Base-by-base conservation (phyloP, 2,888 invertebrate genomes). In the Eudasyphora cyanicolor region DNA sequence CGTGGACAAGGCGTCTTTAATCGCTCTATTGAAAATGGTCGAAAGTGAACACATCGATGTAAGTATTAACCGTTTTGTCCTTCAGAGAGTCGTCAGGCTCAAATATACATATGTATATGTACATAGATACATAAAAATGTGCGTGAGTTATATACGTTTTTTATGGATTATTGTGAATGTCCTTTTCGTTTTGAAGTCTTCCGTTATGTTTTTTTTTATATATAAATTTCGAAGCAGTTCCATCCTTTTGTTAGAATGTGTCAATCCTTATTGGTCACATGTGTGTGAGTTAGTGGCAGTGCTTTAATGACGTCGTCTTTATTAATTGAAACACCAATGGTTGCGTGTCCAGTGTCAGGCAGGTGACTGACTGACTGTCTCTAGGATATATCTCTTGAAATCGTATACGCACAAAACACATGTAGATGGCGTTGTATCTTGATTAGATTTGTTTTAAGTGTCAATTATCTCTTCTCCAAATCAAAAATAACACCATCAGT, bases 1-100 rank as follows among this genome's bases (percentile, higher is more conserved):
- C 38, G 93, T 94, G 73, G 95, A 95, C 91, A 94, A 94, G 91
- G 94, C 93, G 87, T 95, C 95, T 24, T 93, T 95, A 89, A 93
- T 95, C 86, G 93, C 93, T 82, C 91, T 95, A 70, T 92, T 94
- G 79, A 93, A 94, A 89, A 92, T 94, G 87, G 93, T 94, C 51
- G 93, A 94, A 83, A 93, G 92, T 87, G 93, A 94, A 88, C 92
- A 93, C 85, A 90, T 94, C 85, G 92, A 93, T 92, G 94, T 94
- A 90, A 93, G 93, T 92, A 86, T 84, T 73, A 82, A 82, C 42
- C 38, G 2, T 38, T 6, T 12, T 38, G 12, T 38, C 38, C 5
- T 35, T 6, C 35, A 35, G 5, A 8, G n/a, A n/a, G n/a, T n/a
- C n/a, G n/a, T n/a, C n/a, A n/a, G n/a, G n/a, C n/a, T n/a, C n/a